Base-by-base conservation (phyloP, 2,797 vertebrate species). In the Enteromius paludinosus region DNA sequence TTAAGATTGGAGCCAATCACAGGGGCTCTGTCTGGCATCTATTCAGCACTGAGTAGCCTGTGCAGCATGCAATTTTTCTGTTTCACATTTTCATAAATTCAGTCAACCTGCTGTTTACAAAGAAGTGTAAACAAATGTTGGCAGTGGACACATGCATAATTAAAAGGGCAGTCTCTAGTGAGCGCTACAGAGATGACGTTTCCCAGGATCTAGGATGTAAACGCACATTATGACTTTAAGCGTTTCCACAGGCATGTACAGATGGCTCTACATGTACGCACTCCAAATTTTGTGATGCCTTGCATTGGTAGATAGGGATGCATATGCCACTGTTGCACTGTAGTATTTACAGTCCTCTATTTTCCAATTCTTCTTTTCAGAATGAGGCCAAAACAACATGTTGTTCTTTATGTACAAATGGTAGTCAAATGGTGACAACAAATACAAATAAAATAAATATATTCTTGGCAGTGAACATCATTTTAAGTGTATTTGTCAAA, bases 31-130 rank as follows among this genome's bases (percentile, higher is more conserved):
- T 62, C 61, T 52, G 71, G 61, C 5, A 62, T 65, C 35, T 38
- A 59, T 41, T 61, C 52, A 3, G 73, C 28, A 12, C 52, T 8
- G 38, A 77, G 28, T 49, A 45, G 62, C 47, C 49, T 18, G 20
- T 59, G 62, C 49, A 15, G 64, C 38, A 25, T 47, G 73, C 64
- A 77, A 70, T 83, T 77, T 69, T 43, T 77, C 38, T 77, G 81
- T 77, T 83, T 83, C 49, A 61, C 20, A 83, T 83, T 83, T 83
- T 69, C 81, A 77, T 69, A 69, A 82, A 82, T 82, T 47, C 72
- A 76, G 72, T 47, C 64, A 77, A 76, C 52, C 52, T 76, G 81
- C 81, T 77, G 73, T 83, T 83, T 83, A 69, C 45, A 64, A 70
- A 25, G 28, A 64, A 78, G 41, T 64, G 28, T 78, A 86, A 84